Base-by-base conservation (phyloP, 2,113 vertebrate genomes). In the Australoheros scitulus region DNA sequence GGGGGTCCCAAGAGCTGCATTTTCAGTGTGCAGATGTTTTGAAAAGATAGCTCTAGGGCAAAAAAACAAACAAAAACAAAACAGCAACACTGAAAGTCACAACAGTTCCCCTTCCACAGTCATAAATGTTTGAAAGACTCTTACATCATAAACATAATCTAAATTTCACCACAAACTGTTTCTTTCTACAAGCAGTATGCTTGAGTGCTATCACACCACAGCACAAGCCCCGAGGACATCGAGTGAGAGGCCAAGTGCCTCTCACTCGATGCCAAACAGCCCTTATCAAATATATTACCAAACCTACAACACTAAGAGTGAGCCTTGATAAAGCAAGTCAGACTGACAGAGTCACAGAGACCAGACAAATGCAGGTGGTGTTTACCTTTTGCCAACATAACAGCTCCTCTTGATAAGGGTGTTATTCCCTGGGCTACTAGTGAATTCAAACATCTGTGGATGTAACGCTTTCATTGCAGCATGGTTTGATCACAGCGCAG, bases 391-490 rank as follows among this genome's bases (percentile, higher is more conserved):
- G 13, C 72, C 34, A 61, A 85, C 80, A 84, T 64, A 82, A 59
- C 79, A 79, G 75, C 59, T 82, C n/a, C 17, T 61, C 38, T 87
- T 32, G 87, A 91, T 92, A 84, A 90, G 80, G 65, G 36, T 50
- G 29, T 70, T 61, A 64, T 61, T 79, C 78, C 61, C 61, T 47
- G 11, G 26, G 59, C 36, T 79, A 79, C 70, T 24, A 38, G 29
- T 61, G 57, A 75, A 82, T 76, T 79, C 38, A 81, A 88, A 76
- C 61, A 24, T 83, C 65, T 82, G 79, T 24, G 56, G 59, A 17
- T 63, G 26, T 18, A 56, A 26, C 1, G 20, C 59, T 87, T 86
- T 80, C 70, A 80, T 82, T 77, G 52, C 82, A 29, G 88, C 41
- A 52, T 13, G 22, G 43, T 82, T 79, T 77, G 38, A 90, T 79